Conservation (phyloP, 2,797 vertebrate species). For the Loris lydekkerianus region DNA sequence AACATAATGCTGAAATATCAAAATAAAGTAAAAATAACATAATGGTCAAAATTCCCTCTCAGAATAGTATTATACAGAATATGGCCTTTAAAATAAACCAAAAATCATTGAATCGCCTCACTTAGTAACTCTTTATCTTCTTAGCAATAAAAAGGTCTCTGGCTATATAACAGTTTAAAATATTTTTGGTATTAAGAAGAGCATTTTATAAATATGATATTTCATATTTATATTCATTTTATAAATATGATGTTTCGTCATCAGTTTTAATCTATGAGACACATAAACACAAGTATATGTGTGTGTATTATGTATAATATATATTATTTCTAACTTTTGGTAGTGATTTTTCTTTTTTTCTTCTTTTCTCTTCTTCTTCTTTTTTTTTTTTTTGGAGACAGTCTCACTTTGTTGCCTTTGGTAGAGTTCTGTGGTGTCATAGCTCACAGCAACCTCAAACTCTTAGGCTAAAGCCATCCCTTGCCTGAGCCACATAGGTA, state of each 20-base stretch:
- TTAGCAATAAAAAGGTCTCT: slow-evolving; percentile 12
- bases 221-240: background rate
- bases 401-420: too few species aligned
- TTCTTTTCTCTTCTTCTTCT: too few species aligned
- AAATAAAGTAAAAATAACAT: background rate
- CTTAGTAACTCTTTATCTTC: background rate
- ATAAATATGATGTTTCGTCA: background rate
- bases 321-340: background rate
- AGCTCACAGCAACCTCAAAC: too few species aligned
- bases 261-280: background rate
- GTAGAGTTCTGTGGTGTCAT: too few species aligned
- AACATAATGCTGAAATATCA: slow-evolving; percentile 32
- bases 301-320: background rate
- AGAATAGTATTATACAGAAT: background rate
- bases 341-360: background rate
- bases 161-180: background rate
- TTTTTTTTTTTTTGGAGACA: too few species aligned
- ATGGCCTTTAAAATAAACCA: slow-evolving; percentile 34
- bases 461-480: too few species aligned
- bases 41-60: background rate
- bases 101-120: background rate
- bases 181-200: background rate
- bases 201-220: background rate
- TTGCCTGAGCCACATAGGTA: too few species aligned
- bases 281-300: background rate